Percentiles rank a stretch among this genome's conserved stretches.
Evolutionary conservation across 2,113 vertebrate genomes (phyloP).

Genomic region (Heptranchias perlo): DNA sequence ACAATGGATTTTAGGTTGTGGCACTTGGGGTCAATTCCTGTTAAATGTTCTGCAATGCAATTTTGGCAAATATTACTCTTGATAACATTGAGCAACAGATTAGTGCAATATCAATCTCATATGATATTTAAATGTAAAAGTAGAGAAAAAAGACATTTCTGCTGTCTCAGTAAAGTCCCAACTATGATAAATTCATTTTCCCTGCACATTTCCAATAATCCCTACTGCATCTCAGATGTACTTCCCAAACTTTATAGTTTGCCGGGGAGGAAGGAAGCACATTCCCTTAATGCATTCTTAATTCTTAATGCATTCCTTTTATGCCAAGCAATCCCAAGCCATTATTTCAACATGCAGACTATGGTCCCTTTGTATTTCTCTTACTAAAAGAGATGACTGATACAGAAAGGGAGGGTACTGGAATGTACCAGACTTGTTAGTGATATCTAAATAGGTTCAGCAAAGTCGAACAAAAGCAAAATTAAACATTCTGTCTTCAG

Average conservation of each 20-base stretch:
- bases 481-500: neutral
- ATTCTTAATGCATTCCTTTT: slow-evolving; percentile 36
- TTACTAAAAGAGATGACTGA: slow-evolving; percentile 11
- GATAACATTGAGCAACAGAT: neutral
- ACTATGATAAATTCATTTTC: slow-evolving; percentile 29
- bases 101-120: neutral
- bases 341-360: slow-evolving; percentile 8
- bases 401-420: neutral
- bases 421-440: neutral
- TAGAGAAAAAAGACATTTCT: neutral
- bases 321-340: slow-evolving; percentile 17
- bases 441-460: neutral
- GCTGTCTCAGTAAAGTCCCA: neutral
- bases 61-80: neutral
- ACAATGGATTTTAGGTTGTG: neutral
- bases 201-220: slow-evolving; percentile 31
- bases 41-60: neutral
- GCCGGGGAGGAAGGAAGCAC: neutral
- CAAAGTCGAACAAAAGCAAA: neutral
- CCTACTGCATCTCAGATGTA: slow-evolving; percentile 11
- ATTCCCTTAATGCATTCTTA: slow-evolving; percentile 30
- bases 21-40: neutral
- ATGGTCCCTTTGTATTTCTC: neutral
- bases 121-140: neutral
- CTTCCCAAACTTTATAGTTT: slow-evolving; percentile 25